Base-by-base conservation (phyloP, 2,113 vertebrate genomes). In the Nesoenas mayeri region DNA sequence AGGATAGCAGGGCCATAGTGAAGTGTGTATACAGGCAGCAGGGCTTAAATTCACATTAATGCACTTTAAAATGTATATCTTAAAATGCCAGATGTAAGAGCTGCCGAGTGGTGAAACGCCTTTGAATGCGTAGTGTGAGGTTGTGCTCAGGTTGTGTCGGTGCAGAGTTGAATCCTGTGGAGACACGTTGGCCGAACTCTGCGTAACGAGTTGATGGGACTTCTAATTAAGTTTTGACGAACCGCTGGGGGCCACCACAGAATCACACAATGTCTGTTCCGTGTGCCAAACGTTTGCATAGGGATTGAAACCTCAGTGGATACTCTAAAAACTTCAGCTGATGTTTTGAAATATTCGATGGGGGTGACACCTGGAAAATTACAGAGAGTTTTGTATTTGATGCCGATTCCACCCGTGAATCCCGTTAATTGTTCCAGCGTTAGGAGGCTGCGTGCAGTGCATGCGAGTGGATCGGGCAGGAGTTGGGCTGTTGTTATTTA, bases 391-490 rank as follows among this genome's bases (percentile, higher is more conserved):
- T 65, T 34, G 75, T 12, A 10, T 51, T 20, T 72, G 38, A 18
- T 54, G 40, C 26, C 17, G 47, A 2, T 11, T 56, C 3, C 0
- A 2, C 28, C 6, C 6, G 5, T 26, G 24, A n/a, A n/a, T 44
- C 1, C 7, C 38, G n/a, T 15, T 56, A 22, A 28, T 48, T 36
- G 4, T 13, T 62, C 6, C 40, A 42, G 69, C 15, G 11, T 75
- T 64, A 11, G 13, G 28, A 32, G 9, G n/a, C 40, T 73, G 26
- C 16, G 6, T 34, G 28, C 6, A 25, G 20, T 11, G 31, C 2
- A 0, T 12, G 10, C 13, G 4, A 48, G 29, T 20, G 34, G 24
- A 6, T 90, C 31, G 26, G 56, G 9, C 12, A 25, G 19, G 42
- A 83, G 19, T 1, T 58, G 47, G 28, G 56, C 65, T 71, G 9